phyloP scores from a whole-genome alignment of 30 jellyfish, hydroid and myxozoan species.

The Turritopsis dohrnii region DNA sequence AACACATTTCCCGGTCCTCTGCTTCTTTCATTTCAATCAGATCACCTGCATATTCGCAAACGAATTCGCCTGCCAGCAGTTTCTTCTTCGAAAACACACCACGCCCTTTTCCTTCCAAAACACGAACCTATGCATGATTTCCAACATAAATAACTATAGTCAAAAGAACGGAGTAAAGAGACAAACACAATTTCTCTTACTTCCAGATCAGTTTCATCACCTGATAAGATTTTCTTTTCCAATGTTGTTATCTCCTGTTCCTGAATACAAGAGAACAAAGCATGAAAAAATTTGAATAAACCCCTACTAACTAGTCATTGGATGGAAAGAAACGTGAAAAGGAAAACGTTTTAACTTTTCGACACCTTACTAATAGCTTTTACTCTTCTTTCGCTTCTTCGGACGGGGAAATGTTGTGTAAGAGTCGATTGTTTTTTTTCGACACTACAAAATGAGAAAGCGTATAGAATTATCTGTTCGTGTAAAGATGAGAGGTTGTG shows the following conservation, averaged over 20 bases:
- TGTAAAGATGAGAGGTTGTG: too few species aligned
- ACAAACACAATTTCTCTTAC: conserved; percentile 33
- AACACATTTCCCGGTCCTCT: conserved; percentile 50
- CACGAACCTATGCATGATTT: conserved; percentile 94
- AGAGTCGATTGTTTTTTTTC: conserved; percentile 32
- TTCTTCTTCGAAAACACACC: conserved; percentile 71
- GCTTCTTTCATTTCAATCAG: conserved; percentile 62
- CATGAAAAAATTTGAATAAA: background rate
- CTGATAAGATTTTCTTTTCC: conserved; percentile 51
- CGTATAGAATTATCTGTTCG: too few species aligned
- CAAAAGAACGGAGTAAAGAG: background rate
- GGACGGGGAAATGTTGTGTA: conserved; percentile 71
- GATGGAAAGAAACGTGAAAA: background rate
- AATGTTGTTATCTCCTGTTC: conserved; percentile 37
- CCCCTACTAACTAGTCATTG: background rate
- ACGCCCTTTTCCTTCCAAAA: conserved; percentile 92
- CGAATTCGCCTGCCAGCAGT: conserved; percentile 77
- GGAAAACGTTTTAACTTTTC: background rate
- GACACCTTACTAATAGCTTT: conserved; percentile 52
- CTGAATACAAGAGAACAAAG: conserved; percentile 21
- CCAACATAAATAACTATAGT: too few species aligned
- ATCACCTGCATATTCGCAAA: conserved; percentile 96
- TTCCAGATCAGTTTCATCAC: conserved; percentile 92
- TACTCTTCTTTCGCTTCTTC: conserved; percentile 69
- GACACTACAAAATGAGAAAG: background rate